A percentile compares a stretch with the other conserved stretches of the same genome.
Conservation (phyloP, 2,888 invertebrate genomes). For the Lottia gigantea region DNA sequence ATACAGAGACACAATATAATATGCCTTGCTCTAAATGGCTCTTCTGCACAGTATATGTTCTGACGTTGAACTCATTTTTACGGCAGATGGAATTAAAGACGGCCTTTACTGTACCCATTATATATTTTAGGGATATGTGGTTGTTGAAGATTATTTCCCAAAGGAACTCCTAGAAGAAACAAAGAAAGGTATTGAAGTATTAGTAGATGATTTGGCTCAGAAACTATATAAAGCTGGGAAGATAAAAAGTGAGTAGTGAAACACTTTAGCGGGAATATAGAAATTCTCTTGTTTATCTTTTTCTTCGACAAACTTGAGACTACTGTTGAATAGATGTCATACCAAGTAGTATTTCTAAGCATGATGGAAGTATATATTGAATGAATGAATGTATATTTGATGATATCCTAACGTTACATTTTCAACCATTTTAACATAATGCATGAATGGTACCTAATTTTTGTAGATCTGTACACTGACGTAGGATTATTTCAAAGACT, state of each 20-base stretch:
- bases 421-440: no score
- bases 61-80: no score
- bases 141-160: constrained; percentile 57
- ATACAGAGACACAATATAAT: not conserved
- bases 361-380: no score
- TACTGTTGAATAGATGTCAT: no score
- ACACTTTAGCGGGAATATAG: no score
- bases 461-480: constrained; percentile 52
- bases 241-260: constrained; percentile 48
- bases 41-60: no score
- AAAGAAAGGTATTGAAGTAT: constrained; percentile 44
- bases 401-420: no score
- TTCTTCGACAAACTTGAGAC: no score
- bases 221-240: constrained; percentile 55
- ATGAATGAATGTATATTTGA: no score
- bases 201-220: constrained; percentile 58
- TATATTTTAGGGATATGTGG: constrained; percentile 53
- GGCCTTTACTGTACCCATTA: not conserved
- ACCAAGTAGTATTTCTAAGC: no score
- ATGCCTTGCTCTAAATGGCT: no score
- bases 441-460: not conserved
- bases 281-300: no score
- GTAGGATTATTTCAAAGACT: constrained; percentile 54
- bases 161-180: constrained; percentile 48
- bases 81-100: not conserved